phyloP scores from a whole-genome alignment of 2,113 vertebrate species.

The Climacteris rufus region DNA sequence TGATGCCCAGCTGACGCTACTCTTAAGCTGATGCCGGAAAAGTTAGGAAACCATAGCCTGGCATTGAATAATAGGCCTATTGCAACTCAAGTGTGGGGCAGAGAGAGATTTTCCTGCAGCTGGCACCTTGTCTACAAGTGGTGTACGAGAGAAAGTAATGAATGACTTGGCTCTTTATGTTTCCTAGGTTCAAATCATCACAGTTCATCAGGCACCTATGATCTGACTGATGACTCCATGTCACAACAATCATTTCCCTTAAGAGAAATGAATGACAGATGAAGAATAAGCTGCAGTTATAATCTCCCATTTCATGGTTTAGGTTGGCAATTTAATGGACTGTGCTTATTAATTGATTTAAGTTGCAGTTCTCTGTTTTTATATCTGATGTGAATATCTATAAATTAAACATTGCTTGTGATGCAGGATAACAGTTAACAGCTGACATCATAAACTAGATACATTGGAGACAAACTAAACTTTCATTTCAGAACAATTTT shows the following conservation, averaged over 20 bases:
- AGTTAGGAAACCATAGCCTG: constrained; percentile 51
- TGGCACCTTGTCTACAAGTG: constrained; percentile 52
- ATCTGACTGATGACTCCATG: constrained; percentile 41
- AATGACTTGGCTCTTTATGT: constrained; percentile 57
- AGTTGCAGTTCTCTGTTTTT: background rate
- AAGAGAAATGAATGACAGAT: constrained; percentile 1
- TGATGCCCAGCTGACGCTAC: constrained; percentile 49
- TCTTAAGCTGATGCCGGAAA: constrained; percentile 63
- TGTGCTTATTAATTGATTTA: background rate
- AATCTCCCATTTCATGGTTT: background rate
- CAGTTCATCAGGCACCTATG: constrained; percentile 2
- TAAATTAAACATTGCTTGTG: background rate
- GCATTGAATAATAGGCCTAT: constrained; percentile 60
- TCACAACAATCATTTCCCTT: background rate
- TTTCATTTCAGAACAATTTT: constrained; percentile 20
- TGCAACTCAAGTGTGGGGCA: constrained; percentile 57
- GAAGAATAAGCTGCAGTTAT: constrained; percentile 17
- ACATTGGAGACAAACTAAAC: background rate
- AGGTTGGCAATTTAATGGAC: background rate
- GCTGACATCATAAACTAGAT: background rate
- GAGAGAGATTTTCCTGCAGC: constrained; percentile 57
- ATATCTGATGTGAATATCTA: background rate
- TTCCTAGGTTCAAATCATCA: constrained; percentile 36
- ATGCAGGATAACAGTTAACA: background rate
- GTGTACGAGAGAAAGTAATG: constrained; percentile 26